Base-by-base conservation (phyloP, 1,140 invertebrate genomes). In the Conus ventricosus region DNA sequence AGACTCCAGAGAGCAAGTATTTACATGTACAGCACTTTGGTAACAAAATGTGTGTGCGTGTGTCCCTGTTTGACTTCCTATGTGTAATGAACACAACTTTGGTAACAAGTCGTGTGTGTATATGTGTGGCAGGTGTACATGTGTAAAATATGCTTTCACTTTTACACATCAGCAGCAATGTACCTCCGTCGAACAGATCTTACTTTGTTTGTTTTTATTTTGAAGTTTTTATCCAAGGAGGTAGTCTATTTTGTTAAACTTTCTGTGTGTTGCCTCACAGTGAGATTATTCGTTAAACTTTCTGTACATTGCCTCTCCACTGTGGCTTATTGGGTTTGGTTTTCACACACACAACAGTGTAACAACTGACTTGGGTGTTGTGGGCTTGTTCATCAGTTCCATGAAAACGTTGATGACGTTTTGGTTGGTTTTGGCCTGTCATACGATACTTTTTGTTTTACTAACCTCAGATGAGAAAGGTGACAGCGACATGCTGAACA, bases 401-500 rank as follows among this genome's bases (percentile, higher is more conserved):
- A 39, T 39, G 3, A 39, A 39, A 39, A 39, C 27, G n/a, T 39
- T 78, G 8, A 78, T 78, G 13, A 25, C 75, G 5, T 15, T 23
- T 25, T 15, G 8, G n/a, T 11, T 60, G 57, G 57, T 60, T 60
- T 60, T 60, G 57, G 57, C 15, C 15, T 60, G 57, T 60, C 57
- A 60, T 15, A 39, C 39, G 25, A 39, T 78, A 8, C 27, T 78
- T 78, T 27, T 78, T n/a, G 27, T 84, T 63, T 54, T 51, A 51
- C 63, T 75, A 85, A 71, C 84, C 84, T 54, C 84, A 85, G 85
- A 87, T 87, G 85, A 78, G 27, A 87, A 87, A 78, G 85, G 27
- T 78, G 85, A 87, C n/a, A 84, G 17, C 6, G 82, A 84, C 82
- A 63, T 84, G 71, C 75, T 57, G 71, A 87, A 87, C 71, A 87